Conservation (phyloP, 2,113 vertebrate species). For the Furnarius figulus region DNA sequence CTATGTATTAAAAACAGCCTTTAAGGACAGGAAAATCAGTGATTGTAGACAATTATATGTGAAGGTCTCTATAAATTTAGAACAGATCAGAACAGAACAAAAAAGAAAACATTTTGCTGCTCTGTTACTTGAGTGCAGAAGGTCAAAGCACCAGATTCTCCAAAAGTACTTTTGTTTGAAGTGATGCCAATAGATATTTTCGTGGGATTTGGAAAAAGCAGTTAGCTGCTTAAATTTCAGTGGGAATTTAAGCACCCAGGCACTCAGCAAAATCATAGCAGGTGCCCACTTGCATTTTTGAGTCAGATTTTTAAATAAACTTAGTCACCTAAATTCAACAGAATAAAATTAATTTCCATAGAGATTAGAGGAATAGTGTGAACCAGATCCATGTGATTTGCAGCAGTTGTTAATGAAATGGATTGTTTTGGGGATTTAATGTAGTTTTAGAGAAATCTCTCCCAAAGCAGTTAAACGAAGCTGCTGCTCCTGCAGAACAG, state of each 20-base stretch:
- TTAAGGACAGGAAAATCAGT: not conserved
- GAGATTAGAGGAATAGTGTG: not conserved
- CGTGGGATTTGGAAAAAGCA: not conserved
- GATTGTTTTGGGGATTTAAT: not conserved
- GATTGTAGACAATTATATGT: not conserved
- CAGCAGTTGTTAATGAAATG: not conserved
- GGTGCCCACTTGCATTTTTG: constrained; percentile 1
- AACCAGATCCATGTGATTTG: not conserved
- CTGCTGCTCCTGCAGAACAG: constrained; percentile 14
- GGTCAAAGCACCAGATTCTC: not conserved
- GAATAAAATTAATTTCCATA: constrained; percentile 7
- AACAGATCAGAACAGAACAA: not conserved
- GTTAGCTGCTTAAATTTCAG: not conserved
- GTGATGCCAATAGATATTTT: not conserved
- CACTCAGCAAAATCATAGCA: not conserved
- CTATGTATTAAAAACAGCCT: not conserved
- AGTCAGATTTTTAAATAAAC: not conserved
- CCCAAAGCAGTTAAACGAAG: constrained; percentile 12
- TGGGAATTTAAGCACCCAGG: not conserved
- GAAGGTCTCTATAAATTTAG: not conserved
- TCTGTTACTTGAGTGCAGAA: not conserved
- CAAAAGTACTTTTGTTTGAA: not conserved
- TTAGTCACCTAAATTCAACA: not conserved
- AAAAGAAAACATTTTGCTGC: not conserved
- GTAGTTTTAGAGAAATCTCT: not conserved